Conservation (phyloP, 2,888 invertebrate species). For the Molanna angustata region DNA sequence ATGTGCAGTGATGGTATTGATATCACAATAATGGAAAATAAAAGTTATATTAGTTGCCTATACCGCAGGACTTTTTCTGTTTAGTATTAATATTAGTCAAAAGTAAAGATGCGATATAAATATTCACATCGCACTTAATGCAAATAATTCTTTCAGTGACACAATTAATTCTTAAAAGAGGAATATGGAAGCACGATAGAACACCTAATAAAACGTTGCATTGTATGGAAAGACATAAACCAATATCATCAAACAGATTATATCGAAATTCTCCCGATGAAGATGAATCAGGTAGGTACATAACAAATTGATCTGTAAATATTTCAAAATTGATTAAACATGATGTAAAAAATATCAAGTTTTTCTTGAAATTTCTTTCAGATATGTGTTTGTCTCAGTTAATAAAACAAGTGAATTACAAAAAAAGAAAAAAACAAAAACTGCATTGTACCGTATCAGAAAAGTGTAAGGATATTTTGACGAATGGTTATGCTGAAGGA, state of each 20-base stretch:
- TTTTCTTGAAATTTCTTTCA: too few species aligned
- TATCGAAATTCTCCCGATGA: slow-evolving; percentile 18
- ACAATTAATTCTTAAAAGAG: slow-evolving; percentile 24
- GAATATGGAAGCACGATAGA: slow-evolving; percentile 24
- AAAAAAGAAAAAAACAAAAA: slow-evolving; percentile 5
- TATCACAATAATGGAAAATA: too few species aligned
- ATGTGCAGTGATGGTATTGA: too few species aligned
- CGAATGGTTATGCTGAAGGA: slow-evolving; percentile 36
- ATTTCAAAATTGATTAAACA: too few species aligned
- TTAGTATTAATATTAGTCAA: too few species aligned
- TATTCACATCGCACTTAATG: too few species aligned
- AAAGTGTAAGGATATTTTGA: slow-evolving; percentile 32
- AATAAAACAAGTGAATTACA: slow-evolving; percentile 34
- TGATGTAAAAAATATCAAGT: too few species aligned
- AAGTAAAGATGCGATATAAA: too few species aligned
- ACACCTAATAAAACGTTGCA: background rate
- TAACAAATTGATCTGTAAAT: too few species aligned
- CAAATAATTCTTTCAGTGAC: slow-evolving; percentile 32
- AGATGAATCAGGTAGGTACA: slow-evolving; percentile 20
- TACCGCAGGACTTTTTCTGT: too few species aligned
- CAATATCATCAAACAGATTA: background rate
- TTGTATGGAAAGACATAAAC: background rate
- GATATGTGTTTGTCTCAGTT: slow-evolving; percentile 33
- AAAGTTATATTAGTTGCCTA: too few species aligned
- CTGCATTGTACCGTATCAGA: slow-evolving; percentile 14